Evolutionary conservation across 2,888 invertebrate genomes (phyloP).

Genomic region (Mesorhabditis spiculigera): DNA sequence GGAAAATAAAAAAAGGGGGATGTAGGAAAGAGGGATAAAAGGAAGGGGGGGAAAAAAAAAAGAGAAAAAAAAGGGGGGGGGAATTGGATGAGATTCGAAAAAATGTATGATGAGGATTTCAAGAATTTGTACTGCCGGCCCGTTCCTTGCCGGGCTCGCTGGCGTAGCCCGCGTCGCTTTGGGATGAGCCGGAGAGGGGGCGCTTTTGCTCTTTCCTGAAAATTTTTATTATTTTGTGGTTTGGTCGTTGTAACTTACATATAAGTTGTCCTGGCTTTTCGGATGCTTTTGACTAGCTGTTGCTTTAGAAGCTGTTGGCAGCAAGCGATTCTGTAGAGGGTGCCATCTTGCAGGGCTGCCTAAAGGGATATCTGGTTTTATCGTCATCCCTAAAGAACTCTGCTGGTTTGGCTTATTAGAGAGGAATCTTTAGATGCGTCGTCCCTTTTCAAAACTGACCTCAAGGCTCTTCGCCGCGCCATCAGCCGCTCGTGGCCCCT

Average conservation of each 20-base stretch:
- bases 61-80: not conserved
- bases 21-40: too few species aligned
- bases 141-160: slow-evolving; percentile 35
- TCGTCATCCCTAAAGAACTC: not conserved
- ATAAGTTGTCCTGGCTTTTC: slow-evolving; percentile 29
- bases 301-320: slow-evolving; percentile 33
- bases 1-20: not conserved
- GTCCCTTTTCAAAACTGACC: not conserved
- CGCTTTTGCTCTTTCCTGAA: slow-evolving; percentile 25
- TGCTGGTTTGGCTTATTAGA: too few species aligned
- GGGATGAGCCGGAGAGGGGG: slow-evolving; percentile 40
- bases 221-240: not conserved
- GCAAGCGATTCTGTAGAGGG: slow-evolving; percentile 33
- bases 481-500: slow-evolving; percentile 14
- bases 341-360: slow-evolving; percentile 13
- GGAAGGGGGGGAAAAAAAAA: not conserved
- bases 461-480: not conserved
- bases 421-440: too few species aligned
- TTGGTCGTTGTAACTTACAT: slow-evolving; percentile 12
- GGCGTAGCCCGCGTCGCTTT: slow-evolving; percentile 42
- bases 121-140: too few species aligned
- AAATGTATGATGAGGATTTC: too few species aligned
- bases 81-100: not conserved
- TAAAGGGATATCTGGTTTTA: not conserved
- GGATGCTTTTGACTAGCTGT: slow-evolving; percentile 32